Evolutionary conservation across 2,113 vertebrate species (phyloP).

Genomic region (Ictalurus furcatus): DNA sequence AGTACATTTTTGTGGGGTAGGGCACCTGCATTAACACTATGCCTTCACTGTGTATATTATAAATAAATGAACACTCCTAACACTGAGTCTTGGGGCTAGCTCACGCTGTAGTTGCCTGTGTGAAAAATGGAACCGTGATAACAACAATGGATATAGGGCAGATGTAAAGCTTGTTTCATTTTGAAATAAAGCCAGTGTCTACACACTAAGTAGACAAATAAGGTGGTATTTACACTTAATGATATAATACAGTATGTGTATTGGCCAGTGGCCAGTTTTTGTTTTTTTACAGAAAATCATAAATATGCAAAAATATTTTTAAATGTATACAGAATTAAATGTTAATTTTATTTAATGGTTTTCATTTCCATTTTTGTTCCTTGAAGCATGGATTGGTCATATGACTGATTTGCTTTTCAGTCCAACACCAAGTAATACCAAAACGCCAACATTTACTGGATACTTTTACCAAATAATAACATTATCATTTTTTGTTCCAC

Average conservation of each 20-base stretch:
- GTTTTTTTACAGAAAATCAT: neutral
- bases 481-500: neutral
- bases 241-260: neutral
- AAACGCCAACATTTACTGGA: neutral
- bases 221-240: neutral
- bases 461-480: neutral
- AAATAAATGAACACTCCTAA: neutral
- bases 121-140: neutral
- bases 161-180: neutral
- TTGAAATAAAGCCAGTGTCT: neutral
- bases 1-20: neutral
- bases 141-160: neutral
- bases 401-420: neutral
- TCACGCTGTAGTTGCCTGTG: neutral
- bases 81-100: neutral
- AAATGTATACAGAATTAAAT: neutral
- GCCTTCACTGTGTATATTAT: neutral
- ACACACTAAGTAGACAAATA: neutral
- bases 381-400: neutral
- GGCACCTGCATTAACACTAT: neutral
- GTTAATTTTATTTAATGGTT: neutral
- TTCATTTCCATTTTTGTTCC: neutral
- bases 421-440: neutral
- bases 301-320: neutral
- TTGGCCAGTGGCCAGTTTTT: neutral